Evolutionary conservation across 2,797 vertebrate species (phyloP).

Genomic region (Mus caroli): DNA sequence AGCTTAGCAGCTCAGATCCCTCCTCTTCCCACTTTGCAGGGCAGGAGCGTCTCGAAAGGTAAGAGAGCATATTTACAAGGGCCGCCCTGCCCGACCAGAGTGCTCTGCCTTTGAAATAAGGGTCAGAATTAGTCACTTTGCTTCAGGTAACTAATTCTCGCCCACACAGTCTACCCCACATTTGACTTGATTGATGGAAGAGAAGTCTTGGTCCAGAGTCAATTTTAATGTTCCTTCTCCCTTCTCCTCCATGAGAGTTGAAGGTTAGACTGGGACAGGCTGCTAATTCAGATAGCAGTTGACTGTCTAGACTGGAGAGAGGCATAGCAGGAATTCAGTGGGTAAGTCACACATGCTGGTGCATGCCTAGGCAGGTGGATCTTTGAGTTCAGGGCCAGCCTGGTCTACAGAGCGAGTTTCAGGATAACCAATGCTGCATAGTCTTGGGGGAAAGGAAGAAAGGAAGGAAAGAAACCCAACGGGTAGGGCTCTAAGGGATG

Average conservation of each 20-base stretch:
- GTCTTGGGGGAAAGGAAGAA: not conserved
- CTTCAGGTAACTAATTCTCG: not conserved
- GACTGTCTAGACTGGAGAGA: not conserved
- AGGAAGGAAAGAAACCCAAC: not conserved
- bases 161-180: not conserved
- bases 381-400: not conserved
- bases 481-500: not conserved
- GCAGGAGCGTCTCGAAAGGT: constrained; percentile 76
- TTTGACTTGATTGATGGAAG: not conserved
- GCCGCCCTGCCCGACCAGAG: not conserved
- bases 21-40: not conserved
- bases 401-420: not conserved
- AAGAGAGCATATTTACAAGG: constrained; percentile 18
- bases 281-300: not conserved
- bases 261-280: not conserved
- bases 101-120: not conserved
- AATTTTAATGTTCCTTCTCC: not conserved
- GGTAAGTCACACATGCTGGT: not conserved
- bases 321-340: not conserved
- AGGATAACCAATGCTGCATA: not conserved
- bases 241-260: not conserved
- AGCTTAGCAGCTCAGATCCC: not conserved
- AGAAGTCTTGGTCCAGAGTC: not conserved
- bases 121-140: not conserved
- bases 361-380: not conserved